Base-by-base conservation (phyloP, 2,113 vertebrate species). In the Sinosuthora webbiana region DNA sequence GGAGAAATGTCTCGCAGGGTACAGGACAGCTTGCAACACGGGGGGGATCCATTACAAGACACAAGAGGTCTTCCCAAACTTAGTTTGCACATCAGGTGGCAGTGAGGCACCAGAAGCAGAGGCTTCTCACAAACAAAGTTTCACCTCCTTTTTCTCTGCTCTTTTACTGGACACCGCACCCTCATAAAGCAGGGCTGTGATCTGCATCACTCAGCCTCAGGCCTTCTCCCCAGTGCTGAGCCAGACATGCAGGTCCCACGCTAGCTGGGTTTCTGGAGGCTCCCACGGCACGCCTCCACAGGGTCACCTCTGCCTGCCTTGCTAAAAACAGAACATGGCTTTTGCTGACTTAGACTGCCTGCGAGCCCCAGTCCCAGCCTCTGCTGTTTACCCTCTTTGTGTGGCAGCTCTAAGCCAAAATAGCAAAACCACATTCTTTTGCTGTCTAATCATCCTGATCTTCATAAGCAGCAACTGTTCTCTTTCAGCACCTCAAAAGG, bases 381-480 rank as follows among this genome's bases (percentile, higher is more conserved):
- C 52, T 87, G 65, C 94, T 85, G 62, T 88, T 90, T 77, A 49
- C 25, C 31, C 13, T 80, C 70, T 82, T 77, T 21, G 49, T 76
- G 74, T 33, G 62, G 79, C 70, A 92, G 57, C 90, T 89, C 65
- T 73, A 44, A 90, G 75, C 35, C 82, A 80, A 93, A 94, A 94
- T 62, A 95, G 31, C 41, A 83, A 94, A 90, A 62, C 82, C 94
- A 50, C 85, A 77, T 93, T 94, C 53, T 82, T 90, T 73, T 90
- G 85, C 88, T 90, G 55, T 90, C 71, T 87, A 35, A 59, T 90
- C 90, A 57, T 83, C 75, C 42, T 49, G 67, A 73, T 90, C 78
- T 59, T 83, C 59, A 22, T 70, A 93, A 90, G 83, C 90, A 92
- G 70, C 53, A 73, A 86, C 82, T 73, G 31, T 73, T 90, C 59